Conservation (phyloP, 1,140 invertebrate genomes). For the Thrips palmi region DNA sequence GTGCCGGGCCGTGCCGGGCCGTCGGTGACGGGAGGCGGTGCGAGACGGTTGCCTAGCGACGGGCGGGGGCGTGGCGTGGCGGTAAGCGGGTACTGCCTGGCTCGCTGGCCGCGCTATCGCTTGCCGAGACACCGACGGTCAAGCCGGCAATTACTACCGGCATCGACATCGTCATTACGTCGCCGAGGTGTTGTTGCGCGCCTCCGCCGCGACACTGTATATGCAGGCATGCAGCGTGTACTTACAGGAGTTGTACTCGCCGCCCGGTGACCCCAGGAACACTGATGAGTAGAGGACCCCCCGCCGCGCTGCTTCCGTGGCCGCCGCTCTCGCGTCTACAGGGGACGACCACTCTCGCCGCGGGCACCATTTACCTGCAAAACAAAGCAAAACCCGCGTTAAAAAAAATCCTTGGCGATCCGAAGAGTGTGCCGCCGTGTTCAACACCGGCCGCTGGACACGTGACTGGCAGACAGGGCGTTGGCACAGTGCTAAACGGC, state of each 20-base stretch:
- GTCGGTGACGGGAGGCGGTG: no score
- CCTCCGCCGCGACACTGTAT: neutral
- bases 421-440: neutral
- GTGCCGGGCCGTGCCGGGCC: no score
- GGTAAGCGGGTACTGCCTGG: no score
- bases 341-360: slow-evolving; percentile 72
- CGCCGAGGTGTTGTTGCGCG: no score
- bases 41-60: no score
- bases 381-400: slow-evolving; percentile 15
- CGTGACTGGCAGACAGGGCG: neutral
- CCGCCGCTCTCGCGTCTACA: slow-evolving; percentile 48
- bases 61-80: no score
- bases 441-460: neutral
- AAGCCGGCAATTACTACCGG: no score
- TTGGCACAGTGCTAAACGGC: no score
- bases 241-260: slow-evolving; percentile 38
- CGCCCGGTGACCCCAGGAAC: slow-evolving; percentile 75
- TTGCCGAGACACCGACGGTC: no score
- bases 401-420: slow-evolving; percentile 11
- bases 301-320: slow-evolving; percentile 53
- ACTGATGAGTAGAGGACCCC: slow-evolving; percentile 67
- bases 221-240: slow-evolving; percentile 9
- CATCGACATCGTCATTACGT: no score
- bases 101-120: no score
- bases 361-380: slow-evolving; percentile 74